A percentile compares a stretch with the other conserved stretches of the same genome.
Evolutionary conservation across 2,888 invertebrate genomes (phyloP).

Genomic region (Tiliacea citrago): DNA sequence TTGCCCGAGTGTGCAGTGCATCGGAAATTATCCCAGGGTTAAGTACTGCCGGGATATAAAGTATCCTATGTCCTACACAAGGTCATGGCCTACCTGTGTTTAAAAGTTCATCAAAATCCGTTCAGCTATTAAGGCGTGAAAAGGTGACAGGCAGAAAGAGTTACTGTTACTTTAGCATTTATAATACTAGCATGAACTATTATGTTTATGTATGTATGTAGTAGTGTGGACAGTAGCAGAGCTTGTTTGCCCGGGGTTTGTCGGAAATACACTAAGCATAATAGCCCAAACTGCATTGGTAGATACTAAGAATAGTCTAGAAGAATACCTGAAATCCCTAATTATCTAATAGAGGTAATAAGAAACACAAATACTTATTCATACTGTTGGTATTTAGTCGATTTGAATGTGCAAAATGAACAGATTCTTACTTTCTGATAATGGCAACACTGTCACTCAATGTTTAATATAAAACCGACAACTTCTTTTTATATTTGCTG

Average conservation of each 20-base stretch:
- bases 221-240: neutral
- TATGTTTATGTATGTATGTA: too few species aligned
- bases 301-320: neutral
- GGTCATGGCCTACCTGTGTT: neutral
- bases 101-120: neutral
- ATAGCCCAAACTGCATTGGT: neutral
- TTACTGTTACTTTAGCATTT: neutral
- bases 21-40: too few species aligned
- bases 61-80: neutral
- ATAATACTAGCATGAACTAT: neutral
- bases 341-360: neutral
- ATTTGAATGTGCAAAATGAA: too few species aligned
- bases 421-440: too few species aligned
- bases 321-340: neutral
- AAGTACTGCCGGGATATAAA: neutral
- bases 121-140: neutral
- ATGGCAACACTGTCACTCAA: too few species aligned
- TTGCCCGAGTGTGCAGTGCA: too few species aligned
- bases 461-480: too few species aligned
- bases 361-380: too few species aligned
- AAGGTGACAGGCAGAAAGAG: neutral
- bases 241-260: neutral
- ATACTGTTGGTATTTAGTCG: too few species aligned
- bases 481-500: too few species aligned
- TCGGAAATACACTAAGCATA: neutral